Conservation (phyloP, 2,888 invertebrate species). For the Arenicola marina region DNA sequence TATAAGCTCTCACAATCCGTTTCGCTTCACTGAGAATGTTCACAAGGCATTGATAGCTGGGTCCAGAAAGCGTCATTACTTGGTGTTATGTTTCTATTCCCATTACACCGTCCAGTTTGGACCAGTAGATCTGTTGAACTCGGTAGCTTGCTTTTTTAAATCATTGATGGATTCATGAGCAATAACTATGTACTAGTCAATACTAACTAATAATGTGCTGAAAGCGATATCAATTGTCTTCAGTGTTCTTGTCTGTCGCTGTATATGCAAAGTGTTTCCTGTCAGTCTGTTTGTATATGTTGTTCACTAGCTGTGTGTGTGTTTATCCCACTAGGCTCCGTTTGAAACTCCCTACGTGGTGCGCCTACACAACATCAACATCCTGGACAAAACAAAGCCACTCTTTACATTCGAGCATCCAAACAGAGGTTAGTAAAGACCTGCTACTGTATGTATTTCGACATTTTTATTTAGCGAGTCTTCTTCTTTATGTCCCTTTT, state of each 20-base stretch:
- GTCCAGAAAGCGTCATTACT: too few relatives aligned
- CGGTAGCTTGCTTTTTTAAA: too few relatives aligned
- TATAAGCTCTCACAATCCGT: too few relatives aligned
- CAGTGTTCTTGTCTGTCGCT: neutral
- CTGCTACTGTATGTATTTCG: neutral
- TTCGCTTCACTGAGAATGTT: too few relatives aligned
- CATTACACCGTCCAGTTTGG: too few relatives aligned
- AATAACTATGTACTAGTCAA: too few relatives aligned
- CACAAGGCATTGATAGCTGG: too few relatives aligned
- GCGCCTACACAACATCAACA: conserved; percentile 82
- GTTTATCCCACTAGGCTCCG: conserved; percentile 61
- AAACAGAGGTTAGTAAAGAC: conserved; percentile 68
- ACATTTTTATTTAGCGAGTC: too few relatives aligned
- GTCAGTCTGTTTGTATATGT: neutral
- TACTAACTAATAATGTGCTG: neutral
- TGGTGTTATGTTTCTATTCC: too few relatives aligned
- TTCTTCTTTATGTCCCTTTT: neutral
- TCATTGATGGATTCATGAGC: too few relatives aligned
- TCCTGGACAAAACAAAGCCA: conserved; percentile 74
- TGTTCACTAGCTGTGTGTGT: neutral
- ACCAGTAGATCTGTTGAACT: too few relatives aligned
- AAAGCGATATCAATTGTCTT: neutral
- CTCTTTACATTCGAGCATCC: conserved; percentile 92
- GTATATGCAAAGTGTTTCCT: neutral
- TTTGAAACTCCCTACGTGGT: conserved; percentile 91